Evolutionary conservation across 2,113 vertebrate genomes (phyloP), one percentile per base, ranked within the genome.

Genomic region (Lutjanus erythropterus): DNA sequence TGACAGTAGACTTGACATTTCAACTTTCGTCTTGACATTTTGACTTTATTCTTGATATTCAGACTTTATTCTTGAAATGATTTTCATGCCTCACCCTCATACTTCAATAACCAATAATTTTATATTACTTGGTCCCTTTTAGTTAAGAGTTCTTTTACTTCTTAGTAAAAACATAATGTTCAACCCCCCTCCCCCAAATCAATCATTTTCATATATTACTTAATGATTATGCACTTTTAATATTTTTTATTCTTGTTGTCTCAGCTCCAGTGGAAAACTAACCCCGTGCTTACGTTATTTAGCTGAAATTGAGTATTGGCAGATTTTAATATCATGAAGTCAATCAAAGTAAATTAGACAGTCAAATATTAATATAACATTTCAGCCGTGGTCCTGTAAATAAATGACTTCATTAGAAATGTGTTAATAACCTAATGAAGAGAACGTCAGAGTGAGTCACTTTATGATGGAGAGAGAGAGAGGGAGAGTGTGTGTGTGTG

Each of bases 401-500:
- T 62, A 8, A 19, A 64, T 47, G 14, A 64, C 21, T 61, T 42
- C 49, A 42, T 62, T 70, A 70, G 7, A 71, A 39, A 76, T 33
- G 50, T 82, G 50, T 18, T 47, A 76, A 41, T n/a, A 65, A 67
- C 44, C 41, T 67, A 15, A 68, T 44, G 47, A 68, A 81, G n/a
- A 44, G 42, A 66, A 59, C 41, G 60, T 71, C 60, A 77, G 39
- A 9, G 68, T 67, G 80, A 78, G 44, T 81, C 79, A 81, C 37
- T 53, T 68, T 31, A 31, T 67, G 44, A 39, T 7, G 64, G 47
- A 61, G 50, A 42, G 59, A 46, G 39, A 16, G 37, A 23, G 60
- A 74, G 70, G 47, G 41, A 29, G 56, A 11, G 16, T 50, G 10
- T n/a, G 53, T n/a, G 46, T 70, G 49, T 39, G 71, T 14, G 46